Evolutionary conservation across 2,113 vertebrate species (phyloP).

Genomic region (Larimichthys polyactis): DNA sequence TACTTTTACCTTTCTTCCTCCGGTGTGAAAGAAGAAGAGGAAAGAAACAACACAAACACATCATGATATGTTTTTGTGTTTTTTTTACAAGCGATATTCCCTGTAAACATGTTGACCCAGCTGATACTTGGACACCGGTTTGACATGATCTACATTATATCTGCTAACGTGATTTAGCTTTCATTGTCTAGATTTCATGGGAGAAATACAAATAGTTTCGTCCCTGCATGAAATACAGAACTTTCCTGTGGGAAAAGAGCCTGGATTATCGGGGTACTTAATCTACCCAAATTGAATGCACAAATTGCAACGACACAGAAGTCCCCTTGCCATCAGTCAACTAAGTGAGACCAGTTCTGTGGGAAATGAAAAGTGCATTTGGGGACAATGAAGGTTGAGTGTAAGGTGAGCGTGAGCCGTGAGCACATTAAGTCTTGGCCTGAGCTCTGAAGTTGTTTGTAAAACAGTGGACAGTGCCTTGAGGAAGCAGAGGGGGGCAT

Average conservation of each 20-base stretch:
- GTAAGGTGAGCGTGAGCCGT: constrained; percentile 60
- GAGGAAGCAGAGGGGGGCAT: constrained; percentile 65
- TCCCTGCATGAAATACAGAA: constrained; percentile 9
- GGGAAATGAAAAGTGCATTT: constrained; percentile 55
- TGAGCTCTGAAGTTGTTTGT: constrained; percentile 68
- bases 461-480: constrained; percentile 56
- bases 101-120: constrained; percentile 17
- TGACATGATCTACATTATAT: constrained; percentile 54
- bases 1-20: constrained; percentile 50
- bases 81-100: constrained; percentile 41
- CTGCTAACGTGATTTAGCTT: constrained; percentile 24
- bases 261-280: constrained; percentile 38
- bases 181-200: constrained; percentile 49
- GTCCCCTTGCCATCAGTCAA: constrained; percentile 20
- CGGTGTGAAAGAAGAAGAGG: constrained; percentile 43
- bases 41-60: constrained; percentile 54
- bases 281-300: constrained; percentile 54
- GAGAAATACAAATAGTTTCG: constrained; percentile 27
- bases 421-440: constrained; percentile 73
- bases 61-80: constrained; percentile 42
- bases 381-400: constrained; percentile 50
- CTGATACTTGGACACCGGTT: constrained; percentile 8
- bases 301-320: constrained; percentile 50
- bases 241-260: constrained; percentile 58
- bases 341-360: constrained; percentile 16